Percentiles rank a stretch among this genome's conserved stretches.
Conservation (phyloP, 53 echinoderm and acorn worm genomes). For the Actinopyga echinites region DNA sequence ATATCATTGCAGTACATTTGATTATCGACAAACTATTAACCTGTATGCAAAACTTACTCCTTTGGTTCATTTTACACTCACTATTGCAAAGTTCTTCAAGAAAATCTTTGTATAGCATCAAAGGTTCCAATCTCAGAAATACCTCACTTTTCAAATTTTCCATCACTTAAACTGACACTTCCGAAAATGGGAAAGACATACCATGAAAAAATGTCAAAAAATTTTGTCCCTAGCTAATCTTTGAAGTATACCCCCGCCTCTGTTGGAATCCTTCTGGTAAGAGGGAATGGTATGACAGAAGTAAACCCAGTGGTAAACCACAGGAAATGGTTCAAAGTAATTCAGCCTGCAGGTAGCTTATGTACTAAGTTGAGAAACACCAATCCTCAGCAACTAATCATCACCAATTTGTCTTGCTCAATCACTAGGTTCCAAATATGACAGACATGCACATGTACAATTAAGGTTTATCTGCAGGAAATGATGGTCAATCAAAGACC, state of each 20-base stretch:
- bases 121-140: no score
- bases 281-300: slow-evolving; percentile 12
- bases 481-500: no score
- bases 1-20: no score
- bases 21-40: no score
- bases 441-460: no score
- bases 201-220: background rate
- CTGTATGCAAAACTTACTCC: no score
- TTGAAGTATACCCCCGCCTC: background rate
- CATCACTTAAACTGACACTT: no score
- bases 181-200: background rate
- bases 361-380: slow-evolving; percentile 3
- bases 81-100: no score
- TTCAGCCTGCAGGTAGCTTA: slow-evolving; percentile 25
- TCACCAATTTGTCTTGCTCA: slow-evolving; percentile 35
- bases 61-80: no score
- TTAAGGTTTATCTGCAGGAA: no score
- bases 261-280: slow-evolving; percentile 7
- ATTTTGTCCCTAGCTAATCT: background rate
- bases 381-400: slow-evolving; percentile 13
- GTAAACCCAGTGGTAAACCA: slow-evolving; percentile 10
- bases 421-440: background rate
- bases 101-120: no score
- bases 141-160: no score
- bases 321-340: slow-evolving; percentile 31